Percentiles rank a stretch among this genome's conserved stretches.
Conservation (phyloP, 2,113 vertebrate genomes). For the Oenanthe melanoleuca region DNA sequence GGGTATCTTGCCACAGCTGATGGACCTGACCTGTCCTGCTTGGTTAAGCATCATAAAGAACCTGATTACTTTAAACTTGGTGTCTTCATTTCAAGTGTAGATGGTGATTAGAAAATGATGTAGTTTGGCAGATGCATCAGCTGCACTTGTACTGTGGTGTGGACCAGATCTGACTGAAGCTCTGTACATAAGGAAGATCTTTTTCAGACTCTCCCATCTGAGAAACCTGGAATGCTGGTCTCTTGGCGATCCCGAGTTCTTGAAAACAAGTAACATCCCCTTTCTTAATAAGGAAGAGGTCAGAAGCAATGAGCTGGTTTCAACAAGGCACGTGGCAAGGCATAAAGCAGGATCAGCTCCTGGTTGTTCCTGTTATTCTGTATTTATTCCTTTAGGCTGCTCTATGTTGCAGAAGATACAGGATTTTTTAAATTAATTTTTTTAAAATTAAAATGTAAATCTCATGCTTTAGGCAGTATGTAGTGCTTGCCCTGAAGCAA, state of each 20-base stretch:
- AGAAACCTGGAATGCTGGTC: background rate
- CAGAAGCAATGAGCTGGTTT: background rate
- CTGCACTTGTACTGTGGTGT: background rate
- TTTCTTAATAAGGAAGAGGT: background rate
- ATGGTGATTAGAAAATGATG: background rate
- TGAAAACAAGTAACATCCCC: background rate
- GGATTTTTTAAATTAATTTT: background rate
- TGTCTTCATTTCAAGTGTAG: background rate
- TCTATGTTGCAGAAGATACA: background rate
- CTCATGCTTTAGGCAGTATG: background rate
- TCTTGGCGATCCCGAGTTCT: background rate
- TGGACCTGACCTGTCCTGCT: background rate
- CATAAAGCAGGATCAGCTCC: background rate
- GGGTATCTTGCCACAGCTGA: fast-evolving
- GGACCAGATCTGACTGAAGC: background rate
- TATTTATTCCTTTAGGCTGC: background rate
- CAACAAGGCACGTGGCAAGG: background rate
- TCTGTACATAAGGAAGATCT: background rate
- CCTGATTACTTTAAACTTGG: background rate
- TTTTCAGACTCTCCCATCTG: background rate
- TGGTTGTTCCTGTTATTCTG: background rate
- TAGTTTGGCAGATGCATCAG: background rate
- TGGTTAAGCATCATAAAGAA: background rate
- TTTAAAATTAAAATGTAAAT: background rate
- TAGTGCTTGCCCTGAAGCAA: background rate